Evolutionary conservation across 2,888 invertebrate genomes (phyloP).

Genomic region (Orthosia gothica): DNA sequence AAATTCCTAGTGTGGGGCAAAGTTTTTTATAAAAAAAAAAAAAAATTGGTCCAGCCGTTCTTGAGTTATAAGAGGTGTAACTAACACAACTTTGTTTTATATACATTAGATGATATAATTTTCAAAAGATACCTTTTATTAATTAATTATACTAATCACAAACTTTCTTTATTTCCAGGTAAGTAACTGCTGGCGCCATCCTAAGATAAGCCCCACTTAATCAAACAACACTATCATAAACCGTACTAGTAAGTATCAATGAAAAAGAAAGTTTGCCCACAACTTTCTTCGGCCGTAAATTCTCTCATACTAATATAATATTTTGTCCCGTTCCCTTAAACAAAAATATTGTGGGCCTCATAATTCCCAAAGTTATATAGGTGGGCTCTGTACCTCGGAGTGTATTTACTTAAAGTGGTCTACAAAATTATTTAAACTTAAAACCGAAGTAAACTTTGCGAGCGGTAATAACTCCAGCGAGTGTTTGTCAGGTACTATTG

Average conservation of each 20-base stretch:
- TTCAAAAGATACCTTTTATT: too few species aligned
- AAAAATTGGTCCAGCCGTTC: too few species aligned
- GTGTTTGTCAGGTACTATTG: slow-evolving; percentile 63
- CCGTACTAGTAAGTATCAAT: slow-evolving; percentile 54
- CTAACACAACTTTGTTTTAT: too few species aligned
- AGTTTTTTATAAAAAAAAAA: too few species aligned
- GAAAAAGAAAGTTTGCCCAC: slow-evolving; percentile 46
- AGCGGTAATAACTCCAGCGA: slow-evolving; percentile 79
- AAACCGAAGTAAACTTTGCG: slow-evolving; percentile 80
- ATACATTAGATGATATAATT: too few species aligned
- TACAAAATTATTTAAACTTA: slow-evolving; percentile 83
- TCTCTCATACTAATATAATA: slow-evolving; percentile 53
- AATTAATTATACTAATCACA: slow-evolving; percentile 8
- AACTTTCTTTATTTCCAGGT: slow-evolving; percentile 71
- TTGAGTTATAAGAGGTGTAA: too few species aligned
- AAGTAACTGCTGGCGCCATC: slow-evolving; percentile 63
- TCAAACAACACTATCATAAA: slow-evolving; percentile 41
- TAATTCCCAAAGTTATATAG: slow-evolving; percentile 63
- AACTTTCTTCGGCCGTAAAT: slow-evolving; percentile 51
- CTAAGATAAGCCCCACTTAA: slow-evolving; percentile 36
- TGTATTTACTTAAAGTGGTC: slow-evolving; percentile 83
- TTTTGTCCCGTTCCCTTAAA: slow-evolving; percentile 55
- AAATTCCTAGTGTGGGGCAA: too few species aligned
- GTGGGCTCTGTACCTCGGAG: slow-evolving; percentile 67
- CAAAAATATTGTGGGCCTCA: slow-evolving; percentile 60